These are phyloP conservation scores for Catagonus wagneri DNA, from an alignment of 2,113 vertebrate species.

Conservation along the genomic window DNA sequence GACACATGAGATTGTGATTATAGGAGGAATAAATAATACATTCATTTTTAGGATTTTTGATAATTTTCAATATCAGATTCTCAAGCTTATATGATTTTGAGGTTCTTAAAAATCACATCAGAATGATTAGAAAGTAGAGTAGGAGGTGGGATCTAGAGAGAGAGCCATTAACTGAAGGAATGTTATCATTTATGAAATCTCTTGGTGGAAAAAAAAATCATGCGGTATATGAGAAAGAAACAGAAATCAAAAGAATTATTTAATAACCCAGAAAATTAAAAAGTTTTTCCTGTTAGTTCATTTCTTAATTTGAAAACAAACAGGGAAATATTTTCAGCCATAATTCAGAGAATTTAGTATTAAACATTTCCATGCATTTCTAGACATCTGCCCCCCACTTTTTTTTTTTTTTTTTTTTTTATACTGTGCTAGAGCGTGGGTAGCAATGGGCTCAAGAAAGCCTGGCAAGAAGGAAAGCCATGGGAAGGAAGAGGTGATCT, in stretches of 20 bases:
- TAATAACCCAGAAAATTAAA: not conserved
- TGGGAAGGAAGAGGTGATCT: not conserved
- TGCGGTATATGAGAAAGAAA: not conserved
- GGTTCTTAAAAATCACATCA: not conserved
- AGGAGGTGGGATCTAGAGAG: not conserved
- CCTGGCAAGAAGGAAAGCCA: not conserved
- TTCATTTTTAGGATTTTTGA: not conserved
- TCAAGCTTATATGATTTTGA: not conserved
- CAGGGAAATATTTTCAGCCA: not conserved
- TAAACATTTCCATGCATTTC: not conserved
- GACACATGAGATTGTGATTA: not conserved
- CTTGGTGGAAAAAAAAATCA: not conserved
- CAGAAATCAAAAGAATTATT: not conserved
- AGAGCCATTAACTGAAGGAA: not conserved
- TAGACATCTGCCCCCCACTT: not conserved
- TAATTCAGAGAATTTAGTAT: not conserved
- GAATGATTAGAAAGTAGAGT: not conserved
- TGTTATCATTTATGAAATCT: not conserved
- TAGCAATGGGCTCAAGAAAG: not conserved
- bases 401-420: not conserved
- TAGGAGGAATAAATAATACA: not conserved
- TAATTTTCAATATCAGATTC: not conserved
- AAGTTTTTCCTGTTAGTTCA: not conserved
- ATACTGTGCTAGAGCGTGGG: not conserved
- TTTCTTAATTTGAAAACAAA: conserved; percentile 15